Percentiles rank a stretch among this genome's conserved stretches.
Evolutionary conservation across 2,888 invertebrate genomes (phyloP).

Genomic region (Andrena minutula): DNA sequence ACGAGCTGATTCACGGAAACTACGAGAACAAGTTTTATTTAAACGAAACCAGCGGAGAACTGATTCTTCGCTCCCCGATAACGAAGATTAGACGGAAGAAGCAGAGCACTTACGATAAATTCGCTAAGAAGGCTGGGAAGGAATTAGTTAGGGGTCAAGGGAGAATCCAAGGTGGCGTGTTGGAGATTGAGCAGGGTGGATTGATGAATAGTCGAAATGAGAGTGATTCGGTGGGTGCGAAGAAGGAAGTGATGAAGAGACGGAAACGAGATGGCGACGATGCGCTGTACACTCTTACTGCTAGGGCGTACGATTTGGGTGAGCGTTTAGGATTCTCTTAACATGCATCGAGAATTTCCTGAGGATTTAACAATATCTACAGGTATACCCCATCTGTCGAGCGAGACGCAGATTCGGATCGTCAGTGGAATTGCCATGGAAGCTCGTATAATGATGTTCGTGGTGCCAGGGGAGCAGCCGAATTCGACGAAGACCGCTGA

Average conservation of each 20-base stretch:
- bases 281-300: constrained; percentile 89
- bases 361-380: constrained; percentile 38
- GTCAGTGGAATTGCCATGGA: constrained; percentile 88
- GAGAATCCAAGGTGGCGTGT: not conserved
- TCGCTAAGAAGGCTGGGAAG: constrained; percentile 64
- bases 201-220: not conserved
- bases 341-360: no score
- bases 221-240: not conserved
- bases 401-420: constrained; percentile 90
- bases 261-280: constrained; percentile 86
- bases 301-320: constrained; percentile 93
- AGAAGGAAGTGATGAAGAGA: constrained; percentile 68
- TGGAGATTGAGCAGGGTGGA: not conserved
- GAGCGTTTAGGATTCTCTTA: constrained; percentile 41
- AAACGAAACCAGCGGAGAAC: constrained; percentile 91
- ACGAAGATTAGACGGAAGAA: constrained; percentile 78
- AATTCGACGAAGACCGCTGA: constrained; percentile 91
- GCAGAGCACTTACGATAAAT: constrained; percentile 72
- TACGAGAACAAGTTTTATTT: constrained; percentile 91
- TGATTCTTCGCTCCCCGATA: constrained; percentile 87
- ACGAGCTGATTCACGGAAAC: constrained; percentile 93
- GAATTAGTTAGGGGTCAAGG: constrained; percentile 49
- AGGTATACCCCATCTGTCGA: constrained; percentile 91
- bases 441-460: constrained; percentile 92
- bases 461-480: constrained; percentile 92